phyloP scores from a whole-genome alignment of 2,113 vertebrate species.

The Phylloscopus trochiloides region DNA sequence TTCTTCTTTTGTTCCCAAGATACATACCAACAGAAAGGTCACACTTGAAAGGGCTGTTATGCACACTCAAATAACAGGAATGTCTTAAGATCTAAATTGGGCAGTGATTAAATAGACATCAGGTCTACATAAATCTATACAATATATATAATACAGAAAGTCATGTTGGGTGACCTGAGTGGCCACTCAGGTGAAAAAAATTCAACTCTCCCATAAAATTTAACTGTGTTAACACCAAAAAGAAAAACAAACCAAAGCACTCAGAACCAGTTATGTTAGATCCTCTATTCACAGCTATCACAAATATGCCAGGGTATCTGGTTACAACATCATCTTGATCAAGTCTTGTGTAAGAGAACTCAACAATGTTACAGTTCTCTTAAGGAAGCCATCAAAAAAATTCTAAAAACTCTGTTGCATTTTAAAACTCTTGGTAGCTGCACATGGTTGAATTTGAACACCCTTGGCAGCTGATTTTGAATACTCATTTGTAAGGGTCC shows the following conservation, averaged over 20 bases:
- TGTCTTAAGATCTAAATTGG: conserved; percentile 35
- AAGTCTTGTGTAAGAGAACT: not conserved
- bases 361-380: not conserved
- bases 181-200: not conserved
- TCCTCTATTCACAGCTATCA: conserved; percentile 7
- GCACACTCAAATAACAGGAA: conserved; percentile 39
- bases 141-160: not conserved
- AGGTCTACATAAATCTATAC: conserved; percentile 14
- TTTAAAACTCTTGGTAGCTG: not conserved
- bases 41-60: conserved; percentile 61
- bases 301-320: not conserved
- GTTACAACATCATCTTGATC: not conserved
- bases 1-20: conserved; percentile 64
- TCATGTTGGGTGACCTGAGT: not conserved
- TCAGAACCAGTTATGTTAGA: conserved; percentile 11
- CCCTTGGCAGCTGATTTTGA: not conserved
- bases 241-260: not conserved
- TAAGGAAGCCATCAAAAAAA: not conserved
- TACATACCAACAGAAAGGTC: conserved; percentile 74
- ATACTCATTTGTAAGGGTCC: not conserved
- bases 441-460: not conserved
- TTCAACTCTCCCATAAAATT: not conserved
- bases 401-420: not conserved
- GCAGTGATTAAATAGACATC: conserved; percentile 23
- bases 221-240: not conserved